Evolutionary conservation across 2,113 vertebrate genomes (phyloP).

Genomic region (Hepsetus odoe): DNA sequence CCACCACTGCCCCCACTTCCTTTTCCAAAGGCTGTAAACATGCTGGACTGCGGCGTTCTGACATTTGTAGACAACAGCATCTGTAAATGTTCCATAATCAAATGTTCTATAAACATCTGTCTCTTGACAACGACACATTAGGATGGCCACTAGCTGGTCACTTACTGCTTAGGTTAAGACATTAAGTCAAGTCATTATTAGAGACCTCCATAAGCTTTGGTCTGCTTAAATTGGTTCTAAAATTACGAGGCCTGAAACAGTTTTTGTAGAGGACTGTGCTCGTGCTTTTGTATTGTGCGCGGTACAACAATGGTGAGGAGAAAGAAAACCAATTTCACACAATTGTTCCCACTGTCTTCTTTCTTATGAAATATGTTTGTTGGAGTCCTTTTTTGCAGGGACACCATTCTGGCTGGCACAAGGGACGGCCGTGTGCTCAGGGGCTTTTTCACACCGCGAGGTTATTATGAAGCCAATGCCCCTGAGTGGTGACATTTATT

Average conservation of each 20-base stretch:
- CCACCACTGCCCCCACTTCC: too few relatives aligned
- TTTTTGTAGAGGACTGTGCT: not conserved
- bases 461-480: constrained; percentile 57
- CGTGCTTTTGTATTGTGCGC: not conserved
- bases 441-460: constrained; percentile 42
- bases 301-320: not conserved
- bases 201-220: too few relatives aligned
- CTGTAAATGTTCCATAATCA: too few relatives aligned
- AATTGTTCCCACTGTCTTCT: not conserved
- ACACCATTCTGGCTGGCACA: not conserved
- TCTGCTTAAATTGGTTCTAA: not conserved
- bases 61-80: too few relatives aligned
- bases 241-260: not conserved
- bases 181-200: too few relatives aligned
- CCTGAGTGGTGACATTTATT: constrained; percentile 58
- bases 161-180: too few relatives aligned
- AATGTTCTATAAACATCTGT: too few relatives aligned
- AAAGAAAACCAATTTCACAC: not conserved
- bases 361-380: not conserved
- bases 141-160: too few relatives aligned
- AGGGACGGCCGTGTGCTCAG: constrained; percentile 1
- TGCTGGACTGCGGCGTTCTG: too few relatives aligned
- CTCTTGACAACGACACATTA: too few relatives aligned
- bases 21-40: too few relatives aligned
- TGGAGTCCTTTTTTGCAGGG: not conserved